Evolutionary conservation across 92 coral and sea anemone genomes (phyloP).

Genomic region (Palythoa grandiflora): DNA sequence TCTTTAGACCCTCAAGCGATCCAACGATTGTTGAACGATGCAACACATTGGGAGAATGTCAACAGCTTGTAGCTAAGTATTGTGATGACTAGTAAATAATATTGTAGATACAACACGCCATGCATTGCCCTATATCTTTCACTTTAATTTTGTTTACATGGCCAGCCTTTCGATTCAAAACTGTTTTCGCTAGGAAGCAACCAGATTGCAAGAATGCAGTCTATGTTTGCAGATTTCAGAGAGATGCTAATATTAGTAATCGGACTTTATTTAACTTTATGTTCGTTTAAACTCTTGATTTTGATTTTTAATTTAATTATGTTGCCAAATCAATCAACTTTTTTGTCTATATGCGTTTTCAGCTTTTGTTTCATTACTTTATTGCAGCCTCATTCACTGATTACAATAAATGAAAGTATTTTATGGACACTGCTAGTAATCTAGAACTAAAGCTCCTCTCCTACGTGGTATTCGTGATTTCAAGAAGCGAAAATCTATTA

Average conservation of each 20-base stretch:
- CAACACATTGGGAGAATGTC: constrained; percentile 9
- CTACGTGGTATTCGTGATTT: constrained; percentile 62
- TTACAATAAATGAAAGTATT: background rate
- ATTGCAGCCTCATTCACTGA: background rate
- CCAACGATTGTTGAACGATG: constrained; percentile 29
- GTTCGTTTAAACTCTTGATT: background rate
- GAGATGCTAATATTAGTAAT: constrained; percentile 6
- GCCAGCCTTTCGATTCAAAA: constrained; percentile 1
- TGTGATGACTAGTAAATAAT: constrained; percentile 9
- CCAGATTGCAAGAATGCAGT: background rate
- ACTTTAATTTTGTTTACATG: constrained; percentile 7
- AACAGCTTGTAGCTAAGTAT: constrained; percentile 36
- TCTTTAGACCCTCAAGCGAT: constrained; percentile 23
- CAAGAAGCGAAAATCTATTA: constrained; percentile 52
- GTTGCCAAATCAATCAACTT: background rate
- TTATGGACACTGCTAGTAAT: constrained; percentile 8
- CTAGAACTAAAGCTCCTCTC: constrained; percentile 41
- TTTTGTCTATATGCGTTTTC: background rate
- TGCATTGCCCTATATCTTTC: constrained; percentile 6
- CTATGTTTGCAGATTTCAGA: constrained; percentile 13
- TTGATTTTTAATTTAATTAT: constrained; percentile 5
- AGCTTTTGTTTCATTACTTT: background rate
- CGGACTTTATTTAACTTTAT: constrained; percentile 6
- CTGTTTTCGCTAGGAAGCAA: constrained; percentile 17
- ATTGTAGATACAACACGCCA: constrained; percentile 2